A percentile compares a stretch with the other conserved stretches of the same genome.
Conservation (phyloP, 2,797 vertebrate species). For the Poecilia picta region DNA sequence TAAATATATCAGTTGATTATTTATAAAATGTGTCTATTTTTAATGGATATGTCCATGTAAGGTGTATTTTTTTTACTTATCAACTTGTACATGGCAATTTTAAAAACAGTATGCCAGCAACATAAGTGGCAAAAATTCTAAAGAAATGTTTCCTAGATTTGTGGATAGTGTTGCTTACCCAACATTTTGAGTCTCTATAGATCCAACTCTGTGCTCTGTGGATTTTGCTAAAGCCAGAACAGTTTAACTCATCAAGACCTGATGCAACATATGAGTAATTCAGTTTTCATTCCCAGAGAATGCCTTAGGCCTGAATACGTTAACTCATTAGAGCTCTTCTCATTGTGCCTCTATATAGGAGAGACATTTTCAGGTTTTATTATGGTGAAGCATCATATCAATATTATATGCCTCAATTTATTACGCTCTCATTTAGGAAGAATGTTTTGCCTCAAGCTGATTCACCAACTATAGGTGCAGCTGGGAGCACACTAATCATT, state of each 20-base stretch:
- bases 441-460: slow-evolving; percentile 4
- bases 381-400: not conserved
- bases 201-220: not conserved
- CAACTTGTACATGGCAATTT: not conserved
- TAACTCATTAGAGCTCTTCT: not conserved
- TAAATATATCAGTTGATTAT: not conserved
- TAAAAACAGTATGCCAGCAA: not conserved
- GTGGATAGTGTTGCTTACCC: not conserved
- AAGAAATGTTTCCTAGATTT: not conserved
- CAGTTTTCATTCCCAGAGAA: not conserved
- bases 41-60: not conserved
- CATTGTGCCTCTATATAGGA: not conserved
- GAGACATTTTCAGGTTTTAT: not conserved
- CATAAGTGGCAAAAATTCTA: not conserved
- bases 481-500: slow-evolving; percentile 10
- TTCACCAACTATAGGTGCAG: not conserved
- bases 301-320: not conserved
- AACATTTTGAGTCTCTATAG: not conserved
- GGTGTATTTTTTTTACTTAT: not conserved
- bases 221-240: slow-evolving; percentile 9
- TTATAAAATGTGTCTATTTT: not conserved
- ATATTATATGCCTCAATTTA: not conserved
- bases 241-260: not conserved
- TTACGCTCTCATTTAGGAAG: not conserved
- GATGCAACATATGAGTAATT: slow-evolving; percentile 1